Conservation (phyloP, 2,888 invertebrate species). For the Eudasyphora cyanicolor region DNA sequence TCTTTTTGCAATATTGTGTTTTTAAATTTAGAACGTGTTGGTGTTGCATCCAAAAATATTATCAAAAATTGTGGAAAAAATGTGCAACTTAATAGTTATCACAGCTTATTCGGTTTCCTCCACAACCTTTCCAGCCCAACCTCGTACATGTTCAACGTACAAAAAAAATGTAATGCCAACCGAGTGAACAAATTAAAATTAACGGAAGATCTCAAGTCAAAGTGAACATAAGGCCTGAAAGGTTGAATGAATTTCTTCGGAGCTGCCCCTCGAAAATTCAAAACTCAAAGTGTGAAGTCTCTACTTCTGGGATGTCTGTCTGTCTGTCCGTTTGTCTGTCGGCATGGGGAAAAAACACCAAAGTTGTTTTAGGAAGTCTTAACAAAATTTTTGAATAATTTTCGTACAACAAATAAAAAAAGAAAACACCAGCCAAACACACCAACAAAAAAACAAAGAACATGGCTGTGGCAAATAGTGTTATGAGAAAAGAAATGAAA, state of each 20-base stretch:
- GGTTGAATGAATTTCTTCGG: slow-evolving; percentile 50
- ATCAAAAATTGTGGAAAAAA: too few relatives aligned
- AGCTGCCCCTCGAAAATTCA: background rate
- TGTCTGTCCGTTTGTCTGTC: background rate
- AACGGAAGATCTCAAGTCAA: slow-evolving; percentile 59
- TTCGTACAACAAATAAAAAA: slow-evolving; percentile 7
- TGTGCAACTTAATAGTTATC: too few relatives aligned
- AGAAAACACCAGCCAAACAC: background rate
- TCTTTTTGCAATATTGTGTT: too few relatives aligned
- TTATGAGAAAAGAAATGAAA: slow-evolving; percentile 32
- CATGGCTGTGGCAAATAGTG: slow-evolving; percentile 1
- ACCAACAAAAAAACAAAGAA: slow-evolving; percentile 2
- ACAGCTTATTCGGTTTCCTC: too few relatives aligned
- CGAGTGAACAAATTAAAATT: slow-evolving; percentile 48
- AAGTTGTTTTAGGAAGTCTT: slow-evolving; percentile 41
- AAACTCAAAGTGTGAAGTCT: slow-evolving; percentile 21
- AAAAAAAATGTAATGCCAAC: background rate
- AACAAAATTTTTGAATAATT: slow-evolving; percentile 18
- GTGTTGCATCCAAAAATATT: too few relatives aligned
- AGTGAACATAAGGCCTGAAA: slow-evolving; percentile 58
- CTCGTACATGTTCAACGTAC: background rate
- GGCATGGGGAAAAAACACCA: background rate
- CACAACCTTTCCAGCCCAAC: background rate
- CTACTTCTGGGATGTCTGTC: background rate
- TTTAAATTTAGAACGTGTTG: too few relatives aligned